A percentile compares a stretch with the other conserved stretches of the same genome.
Conservation (phyloP, 2,113 vertebrate species). For the Gymnocephalus cernua region DNA sequence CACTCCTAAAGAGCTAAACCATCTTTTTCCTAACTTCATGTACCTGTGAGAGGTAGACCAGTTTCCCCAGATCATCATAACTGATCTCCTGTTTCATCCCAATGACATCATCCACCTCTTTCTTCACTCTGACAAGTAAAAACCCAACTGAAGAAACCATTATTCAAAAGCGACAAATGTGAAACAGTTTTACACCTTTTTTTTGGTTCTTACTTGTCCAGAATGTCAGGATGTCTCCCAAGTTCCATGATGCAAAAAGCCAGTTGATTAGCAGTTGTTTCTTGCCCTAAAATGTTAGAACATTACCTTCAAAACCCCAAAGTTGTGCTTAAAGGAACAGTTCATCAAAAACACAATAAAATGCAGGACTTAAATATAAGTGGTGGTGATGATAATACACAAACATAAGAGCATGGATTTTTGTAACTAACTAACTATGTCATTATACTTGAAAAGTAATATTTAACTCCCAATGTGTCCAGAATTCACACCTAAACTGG, state of each 20-base stretch:
- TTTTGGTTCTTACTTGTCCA: slow-evolving; percentile 82
- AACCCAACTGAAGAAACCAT: background rate
- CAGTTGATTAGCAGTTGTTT: slow-evolving; percentile 92
- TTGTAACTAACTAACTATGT: background rate
- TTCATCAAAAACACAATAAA: background rate
- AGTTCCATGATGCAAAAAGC: slow-evolving; percentile 92
- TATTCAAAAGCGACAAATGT: accelerated
- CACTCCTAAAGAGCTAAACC: background rate
- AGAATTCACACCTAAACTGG: background rate
- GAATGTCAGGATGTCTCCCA: slow-evolving; percentile 88
- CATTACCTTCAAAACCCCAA: background rate
- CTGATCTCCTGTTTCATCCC: slow-evolving; percentile 89
- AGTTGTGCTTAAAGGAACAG: no score
- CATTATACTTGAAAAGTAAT: background rate
- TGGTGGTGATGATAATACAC: background rate
- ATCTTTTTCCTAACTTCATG: background rate
- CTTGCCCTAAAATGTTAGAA: slow-evolving; percentile 85
- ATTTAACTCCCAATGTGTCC: background rate
- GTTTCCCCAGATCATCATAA: slow-evolving; percentile 89
- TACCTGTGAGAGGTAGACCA: slow-evolving; percentile 93
- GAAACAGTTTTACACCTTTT: background rate
- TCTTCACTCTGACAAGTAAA: slow-evolving; percentile 81
- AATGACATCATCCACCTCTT: slow-evolving; percentile 91
- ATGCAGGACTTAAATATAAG: background rate
- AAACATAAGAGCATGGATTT: background rate